Base-by-base conservation (phyloP, 53 echinoderm and acorn worm genomes). In the Paracentrotus lividus region DNA sequence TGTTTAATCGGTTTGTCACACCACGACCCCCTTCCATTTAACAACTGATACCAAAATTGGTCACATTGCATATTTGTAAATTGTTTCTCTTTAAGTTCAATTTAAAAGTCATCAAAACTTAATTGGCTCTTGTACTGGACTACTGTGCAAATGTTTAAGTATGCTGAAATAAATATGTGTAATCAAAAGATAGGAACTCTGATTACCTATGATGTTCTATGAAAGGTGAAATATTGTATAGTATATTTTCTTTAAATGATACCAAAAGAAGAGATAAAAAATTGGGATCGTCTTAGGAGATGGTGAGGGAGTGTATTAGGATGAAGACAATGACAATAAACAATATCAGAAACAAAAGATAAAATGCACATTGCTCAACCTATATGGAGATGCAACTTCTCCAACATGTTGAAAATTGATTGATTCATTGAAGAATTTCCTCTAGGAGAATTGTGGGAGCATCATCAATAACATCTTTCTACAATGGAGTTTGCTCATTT, bases 341-440 rank as follows among this genome's bases (percentile, higher is more conserved):
- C 36, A 16, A 72, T 20, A 72, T 38, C 20, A 5, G 34, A 69
- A 69, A 69, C 36, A 1, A 12, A 68, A 72, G 1, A 64, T 64
- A 64, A 64, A 64, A 64, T 64, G 64, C 64, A 64, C 31, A 64
- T 64, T 27, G 64, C 64, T 29, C 64, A 64, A 64, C 27, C 8
- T n/a, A 64, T 31, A 64, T 40, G 21, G 4, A 38, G 26, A 69
- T 69, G 72, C 38, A 72, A 72, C 72, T 72, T 6, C 72, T 38
- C 40, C 40, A 72, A 72, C 72, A 72, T 72, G 72, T 72, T 72
- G 72, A 72, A 72, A 72, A 72, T 72, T 72, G 72, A 72, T 72
- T 72, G 72, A 72, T 72, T 72, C 72, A 72, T 72, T 72, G 40
- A 72, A 72, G 72, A 72, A 72, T 72, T 72, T 72, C 72, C 72